Evolutionary conservation across 2,113 vertebrate species (phyloP), one percentile per base, ranked within the genome.

Genomic region (Calyptommatus sinebrachiatus): DNA sequence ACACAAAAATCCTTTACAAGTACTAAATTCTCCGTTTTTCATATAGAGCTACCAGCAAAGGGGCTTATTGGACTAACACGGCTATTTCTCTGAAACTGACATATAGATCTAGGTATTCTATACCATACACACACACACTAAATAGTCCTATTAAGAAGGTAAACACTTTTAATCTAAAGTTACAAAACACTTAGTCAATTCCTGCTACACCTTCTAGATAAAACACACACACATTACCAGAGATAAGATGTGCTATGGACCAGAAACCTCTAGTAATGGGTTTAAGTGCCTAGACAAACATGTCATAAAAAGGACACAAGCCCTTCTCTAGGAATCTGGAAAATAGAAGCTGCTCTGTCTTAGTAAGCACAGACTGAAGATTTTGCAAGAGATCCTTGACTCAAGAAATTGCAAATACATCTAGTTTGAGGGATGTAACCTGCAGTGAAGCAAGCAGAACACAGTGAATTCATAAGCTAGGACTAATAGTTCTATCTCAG

Each of bases 251-350:
- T 79, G n/a, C 60, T 28, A 22, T 62, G 35, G 35, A 21, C 26
- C 53, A 5, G 78, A 81, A 61, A 63, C n/a, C 84, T 84, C 85
- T 89, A 87, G 83, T 71, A 90, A 86, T 85, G 84, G 80, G 75
- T 85, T 20, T 74, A 74, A 66, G 87, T 91, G 63, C 77, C 60
- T 63, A 29, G 12, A 5, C 16, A 78, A 80, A 41, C 72, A 0
- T 71, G 78, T 77, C 75, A 22, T 73, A 82, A 71, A 88, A 62
- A 61, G 80, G 78, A 88, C 80, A 80, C 78, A 87, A 85, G 82
- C 28, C 29, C 84, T 65, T 77, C 82, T 88, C 62, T 63, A 70
- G 84, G 85, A 50, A 88, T 14, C 53, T 1, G 18, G 74, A 48
- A 45, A 83, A 83, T 29, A 82, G 77, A 50, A 78, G 24, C 65